Evolutionary conservation across 2,797 vertebrate species (phyloP).

Genomic region (Dendrocincla fuliginosa): DNA sequence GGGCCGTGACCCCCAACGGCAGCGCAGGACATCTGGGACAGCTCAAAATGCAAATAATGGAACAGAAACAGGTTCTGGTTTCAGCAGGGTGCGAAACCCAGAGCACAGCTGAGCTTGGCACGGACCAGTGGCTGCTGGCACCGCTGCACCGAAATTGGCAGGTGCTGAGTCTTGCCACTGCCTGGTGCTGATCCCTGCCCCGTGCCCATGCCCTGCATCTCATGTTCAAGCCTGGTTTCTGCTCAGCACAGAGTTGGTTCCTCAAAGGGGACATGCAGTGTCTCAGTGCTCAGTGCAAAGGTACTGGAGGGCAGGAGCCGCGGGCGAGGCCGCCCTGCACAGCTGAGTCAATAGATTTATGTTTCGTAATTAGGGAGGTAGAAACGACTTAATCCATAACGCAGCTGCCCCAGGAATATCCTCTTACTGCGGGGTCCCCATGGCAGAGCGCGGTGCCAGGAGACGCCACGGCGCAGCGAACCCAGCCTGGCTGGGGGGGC

Average conservation of each 20-base stretch:
- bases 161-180: not conserved
- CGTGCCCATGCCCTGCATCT: not conserved
- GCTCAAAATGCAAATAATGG: constrained; percentile 34
- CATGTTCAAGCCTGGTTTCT: not conserved
- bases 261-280: rapidly evolving
- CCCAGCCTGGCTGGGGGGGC: rapidly evolving
- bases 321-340: not conserved
- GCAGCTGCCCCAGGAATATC: constrained; percentile 14
- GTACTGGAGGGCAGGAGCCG: not conserved
- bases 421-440: not conserved
- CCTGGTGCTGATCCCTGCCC: not conserved
- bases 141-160: constrained; percentile 28
- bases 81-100: not conserved
- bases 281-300: not conserved
- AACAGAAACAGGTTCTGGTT: constrained; percentile 36
- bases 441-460: rapidly evolving
- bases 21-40: not conserved
- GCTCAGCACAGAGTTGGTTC: not conserved
- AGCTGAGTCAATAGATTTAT: not conserved
- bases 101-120: not conserved
- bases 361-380: constrained; percentile 33
- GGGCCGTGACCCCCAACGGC: not conserved
- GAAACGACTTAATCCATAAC: constrained; percentile 7
- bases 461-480: rapidly evolving
- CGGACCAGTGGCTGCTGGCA: not conserved